Conservation (phyloP, 2,888 invertebrate genomes). For the Serrognathus titanus region DNA sequence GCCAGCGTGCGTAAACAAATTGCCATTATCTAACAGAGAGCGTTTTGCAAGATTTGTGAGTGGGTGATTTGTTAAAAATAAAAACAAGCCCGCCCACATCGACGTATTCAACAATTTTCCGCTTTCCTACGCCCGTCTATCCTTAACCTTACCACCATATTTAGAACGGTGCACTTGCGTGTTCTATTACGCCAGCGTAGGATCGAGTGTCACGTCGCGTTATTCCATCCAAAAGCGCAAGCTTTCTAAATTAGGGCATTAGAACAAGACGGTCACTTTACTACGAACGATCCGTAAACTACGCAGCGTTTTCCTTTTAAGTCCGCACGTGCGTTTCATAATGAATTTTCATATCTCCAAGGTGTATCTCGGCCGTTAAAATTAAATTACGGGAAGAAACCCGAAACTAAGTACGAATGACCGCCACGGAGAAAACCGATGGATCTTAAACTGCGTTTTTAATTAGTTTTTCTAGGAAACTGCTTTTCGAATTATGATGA, state of each 20-base stretch:
- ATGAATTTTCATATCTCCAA: too few species aligned
- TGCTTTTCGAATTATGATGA: too few species aligned
- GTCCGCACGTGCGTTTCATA: too few species aligned
- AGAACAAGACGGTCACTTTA: not conserved
- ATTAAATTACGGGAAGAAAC: too few species aligned
- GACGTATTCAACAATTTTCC: slow-evolving; percentile 26
- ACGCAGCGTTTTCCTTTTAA: too few species aligned
- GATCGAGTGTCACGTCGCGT: slow-evolving; percentile 12
- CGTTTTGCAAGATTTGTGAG: slow-evolving; percentile 26
- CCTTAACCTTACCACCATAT: slow-evolving; percentile 29
- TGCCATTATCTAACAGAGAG: slow-evolving; percentile 28
- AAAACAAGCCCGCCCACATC: slow-evolving; percentile 28
- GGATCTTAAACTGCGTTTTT: too few species aligned
- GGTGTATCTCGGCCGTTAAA: too few species aligned
- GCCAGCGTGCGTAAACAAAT: slow-evolving; percentile 26
- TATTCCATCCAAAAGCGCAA: slow-evolving; percentile 15
- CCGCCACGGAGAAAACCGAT: too few species aligned
- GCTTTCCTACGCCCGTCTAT: slow-evolving; percentile 28
- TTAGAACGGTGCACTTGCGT: slow-evolving; percentile 21
- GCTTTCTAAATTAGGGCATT: slow-evolving; percentile 14
- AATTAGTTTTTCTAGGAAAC: too few species aligned
- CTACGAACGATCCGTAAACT: too few species aligned
- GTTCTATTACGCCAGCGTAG: slow-evolving; percentile 16
- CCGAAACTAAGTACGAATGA: too few species aligned
- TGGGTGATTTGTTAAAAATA: slow-evolving; percentile 32